A percentile compares a stretch with the other conserved stretches of the same genome.
These are phyloP conservation scores for Sebastes vulpes DNA, from an alignment of 2,797 vertebrate genomes.

Conservation along the genomic window DNA sequence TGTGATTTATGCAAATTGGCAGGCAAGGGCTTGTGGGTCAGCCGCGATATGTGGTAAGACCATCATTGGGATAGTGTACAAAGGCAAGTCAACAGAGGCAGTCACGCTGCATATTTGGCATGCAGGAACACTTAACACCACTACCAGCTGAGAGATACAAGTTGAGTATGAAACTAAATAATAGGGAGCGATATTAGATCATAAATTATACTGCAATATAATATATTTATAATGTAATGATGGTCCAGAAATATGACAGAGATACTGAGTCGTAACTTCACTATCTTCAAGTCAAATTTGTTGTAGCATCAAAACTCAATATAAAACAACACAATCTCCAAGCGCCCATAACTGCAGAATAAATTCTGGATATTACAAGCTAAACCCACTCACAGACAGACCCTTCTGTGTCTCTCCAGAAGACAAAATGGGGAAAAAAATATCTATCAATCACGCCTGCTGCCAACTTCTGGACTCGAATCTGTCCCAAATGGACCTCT, in stretches of 20 bases:
- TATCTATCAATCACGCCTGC: constrained; percentile 42
- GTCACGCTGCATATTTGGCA: not conserved
- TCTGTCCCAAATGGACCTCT: constrained; percentile 58
- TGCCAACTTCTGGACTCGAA: constrained; percentile 65
- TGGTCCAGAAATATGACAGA: not conserved
- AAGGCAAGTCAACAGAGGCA: constrained; percentile 49
- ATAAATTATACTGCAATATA: not conserved
- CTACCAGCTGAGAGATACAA: not conserved
- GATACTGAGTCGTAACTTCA: not conserved
- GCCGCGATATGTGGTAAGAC: constrained; percentile 75
- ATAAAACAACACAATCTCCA: not conserved
- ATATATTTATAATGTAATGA: not conserved
- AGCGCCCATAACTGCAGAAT: constrained; percentile 5
- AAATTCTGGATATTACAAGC: constrained; percentile 24
- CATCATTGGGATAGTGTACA: constrained; percentile 55
- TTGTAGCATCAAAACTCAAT: not conserved
- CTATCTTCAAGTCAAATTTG: not conserved
- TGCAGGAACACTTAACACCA: not conserved
- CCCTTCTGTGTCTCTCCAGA: not conserved
- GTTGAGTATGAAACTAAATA: not conserved
- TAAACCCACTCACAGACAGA: constrained; percentile 25
- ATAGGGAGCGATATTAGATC: not conserved
- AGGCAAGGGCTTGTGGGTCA: constrained; percentile 84
- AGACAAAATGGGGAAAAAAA: constrained; percentile 23
- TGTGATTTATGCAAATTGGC: constrained; percentile 87